A percentile compares a stretch with the other conserved stretches of the same genome.
These are phyloP conservation scores for Polypedilum pembai DNA, from an alignment of 1,140 invertebrate species.

Conservation along the genomic window DNA sequence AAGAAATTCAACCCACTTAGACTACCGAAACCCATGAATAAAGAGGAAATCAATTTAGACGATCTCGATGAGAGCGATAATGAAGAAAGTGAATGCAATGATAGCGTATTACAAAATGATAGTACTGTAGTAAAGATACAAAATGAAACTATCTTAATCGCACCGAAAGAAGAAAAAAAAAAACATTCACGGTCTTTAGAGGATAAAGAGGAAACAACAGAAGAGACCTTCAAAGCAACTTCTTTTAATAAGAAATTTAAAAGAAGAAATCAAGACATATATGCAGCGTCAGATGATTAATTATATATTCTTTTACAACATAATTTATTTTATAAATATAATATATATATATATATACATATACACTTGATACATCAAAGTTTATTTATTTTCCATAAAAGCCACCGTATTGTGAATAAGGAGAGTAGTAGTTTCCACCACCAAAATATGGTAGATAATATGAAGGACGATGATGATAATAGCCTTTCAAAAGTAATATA, in stretches of 20 bases:
- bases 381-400: not conserved
- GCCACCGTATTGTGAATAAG: not conserved
- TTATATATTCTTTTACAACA: not conserved
- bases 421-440: not conserved
- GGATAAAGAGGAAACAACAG: not conserved
- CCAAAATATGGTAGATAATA: not conserved
- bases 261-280: conserved; percentile 45
- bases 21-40: conserved; percentile 28
- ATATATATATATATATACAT: not conserved
- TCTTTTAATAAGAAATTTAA: conserved; percentile 44
- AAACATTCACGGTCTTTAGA: conserved; percentile 13
- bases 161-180: conserved; percentile 5
- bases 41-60: conserved; percentile 20
- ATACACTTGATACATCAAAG: not conserved
- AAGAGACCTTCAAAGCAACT: conserved; percentile 28
- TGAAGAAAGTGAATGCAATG: not conserved
- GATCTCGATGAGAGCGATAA: not conserved
- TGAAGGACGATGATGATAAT: not conserved
- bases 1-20: not conserved
- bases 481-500: not conserved
- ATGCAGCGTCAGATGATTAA: conserved; percentile 34
- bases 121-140: not conserved
- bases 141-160: conserved; percentile 6
- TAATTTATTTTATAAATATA: not conserved
- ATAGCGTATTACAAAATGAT: not conserved